Conservation (phyloP, 2,113 vertebrate species). For the Struthidea cinerea region DNA sequence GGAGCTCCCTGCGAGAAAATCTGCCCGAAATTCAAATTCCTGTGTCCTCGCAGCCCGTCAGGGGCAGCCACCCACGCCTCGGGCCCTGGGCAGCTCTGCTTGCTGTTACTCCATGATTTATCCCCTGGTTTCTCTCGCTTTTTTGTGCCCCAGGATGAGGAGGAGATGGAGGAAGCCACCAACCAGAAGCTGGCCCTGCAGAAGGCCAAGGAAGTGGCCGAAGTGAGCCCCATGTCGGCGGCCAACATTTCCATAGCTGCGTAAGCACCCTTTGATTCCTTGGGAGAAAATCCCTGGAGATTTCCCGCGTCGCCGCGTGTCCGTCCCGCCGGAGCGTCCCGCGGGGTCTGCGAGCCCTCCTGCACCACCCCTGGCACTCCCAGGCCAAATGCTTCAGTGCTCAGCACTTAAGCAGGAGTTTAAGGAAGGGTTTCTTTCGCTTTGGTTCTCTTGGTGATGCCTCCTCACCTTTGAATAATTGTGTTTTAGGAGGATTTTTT, state of each 20-base stretch:
- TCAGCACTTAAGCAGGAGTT: not conserved
- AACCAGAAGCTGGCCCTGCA: slow-evolving; percentile 93
- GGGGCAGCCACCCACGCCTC: rapidly evolving
- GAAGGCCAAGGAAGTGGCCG: slow-evolving; percentile 94
- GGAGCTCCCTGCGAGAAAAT: not conserved
- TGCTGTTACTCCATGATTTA: rapidly evolving
- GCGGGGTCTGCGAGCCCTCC: not conserved
- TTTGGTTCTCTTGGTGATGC: not conserved
- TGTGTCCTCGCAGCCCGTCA: rapidly evolving
- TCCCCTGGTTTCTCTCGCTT: not conserved
- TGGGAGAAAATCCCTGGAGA: not conserved
- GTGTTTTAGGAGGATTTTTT: not conserved
- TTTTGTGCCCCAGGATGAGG: slow-evolving; percentile 82
- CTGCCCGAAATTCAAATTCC: not conserved
- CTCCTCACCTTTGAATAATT: not conserved
- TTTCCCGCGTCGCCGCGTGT: not conserved
- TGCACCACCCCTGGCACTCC: not conserved
- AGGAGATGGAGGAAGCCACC: slow-evolving; percentile 96
- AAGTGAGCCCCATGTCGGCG: slow-evolving; percentile 94
- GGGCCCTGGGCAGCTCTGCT: not conserved
- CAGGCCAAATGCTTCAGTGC: not conserved
- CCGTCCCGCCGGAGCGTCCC: not conserved
- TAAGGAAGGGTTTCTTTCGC: not conserved
- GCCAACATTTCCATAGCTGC: slow-evolving; percentile 92
- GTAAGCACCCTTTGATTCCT: slow-evolving; percentile 74